Conservation (phyloP, 2,888 invertebrate species). For the Drosophila antonietae region DNA sequence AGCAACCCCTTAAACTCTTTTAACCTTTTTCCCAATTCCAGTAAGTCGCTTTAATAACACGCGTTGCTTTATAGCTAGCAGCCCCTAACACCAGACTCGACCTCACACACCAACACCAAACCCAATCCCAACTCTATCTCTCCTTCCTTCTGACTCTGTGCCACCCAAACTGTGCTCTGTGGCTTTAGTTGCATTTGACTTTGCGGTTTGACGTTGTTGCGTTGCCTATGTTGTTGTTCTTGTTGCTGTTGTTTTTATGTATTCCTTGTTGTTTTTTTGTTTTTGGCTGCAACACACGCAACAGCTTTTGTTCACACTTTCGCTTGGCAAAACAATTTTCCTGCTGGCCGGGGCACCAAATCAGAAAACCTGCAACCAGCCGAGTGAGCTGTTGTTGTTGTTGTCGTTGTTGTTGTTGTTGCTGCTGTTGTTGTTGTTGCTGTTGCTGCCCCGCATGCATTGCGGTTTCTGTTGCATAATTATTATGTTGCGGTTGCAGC, state of each 20-base stretch:
- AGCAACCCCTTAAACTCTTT: conserved; percentile 11
- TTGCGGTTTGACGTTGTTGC: conserved; percentile 78
- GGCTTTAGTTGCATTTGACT: conserved; percentile 81
- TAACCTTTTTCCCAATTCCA: conserved; percentile 38
- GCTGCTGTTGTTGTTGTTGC: conserved; percentile 33
- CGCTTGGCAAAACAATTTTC: conserved; percentile 79
- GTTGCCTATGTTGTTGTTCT: conserved; percentile 29
- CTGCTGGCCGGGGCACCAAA: conserved; percentile 54
- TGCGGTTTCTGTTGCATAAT: conserved; percentile 81
- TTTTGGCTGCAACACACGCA: conserved; percentile 70
- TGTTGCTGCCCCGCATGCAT: conserved; percentile 70
- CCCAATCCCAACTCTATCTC: not conserved
- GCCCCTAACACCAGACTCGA: not conserved
- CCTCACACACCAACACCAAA: not conserved
- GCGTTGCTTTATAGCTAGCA: conserved; percentile 41
- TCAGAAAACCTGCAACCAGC: conserved; percentile 49
- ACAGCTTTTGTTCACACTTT: conserved; percentile 82
- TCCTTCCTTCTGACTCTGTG: conserved; percentile 6
- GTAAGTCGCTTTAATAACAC: conserved; percentile 59
- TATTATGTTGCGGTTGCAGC: conserved; percentile 77
- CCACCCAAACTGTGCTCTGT: conserved; percentile 57
- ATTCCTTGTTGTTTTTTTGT: conserved; percentile 36
- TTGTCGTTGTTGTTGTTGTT: conserved; percentile 26
- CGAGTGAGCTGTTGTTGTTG: conserved; percentile 40
- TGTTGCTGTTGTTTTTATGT: conserved; percentile 49